Conservation (phyloP, 1,140 invertebrate species). For the Drosophila jambulina region DNA sequence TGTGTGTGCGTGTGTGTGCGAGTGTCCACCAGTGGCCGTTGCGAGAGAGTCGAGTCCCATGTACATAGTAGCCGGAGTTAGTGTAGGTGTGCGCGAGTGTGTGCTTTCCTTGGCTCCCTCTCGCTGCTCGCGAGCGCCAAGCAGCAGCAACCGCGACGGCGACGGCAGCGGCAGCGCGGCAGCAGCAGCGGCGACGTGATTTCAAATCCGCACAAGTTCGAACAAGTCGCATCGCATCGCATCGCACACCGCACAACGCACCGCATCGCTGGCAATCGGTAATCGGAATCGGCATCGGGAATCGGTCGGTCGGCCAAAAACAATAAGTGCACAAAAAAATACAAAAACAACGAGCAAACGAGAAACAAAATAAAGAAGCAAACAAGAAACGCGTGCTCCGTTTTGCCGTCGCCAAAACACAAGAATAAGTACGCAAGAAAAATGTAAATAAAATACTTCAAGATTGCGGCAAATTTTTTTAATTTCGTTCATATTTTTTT, state of each 20-base stretch:
- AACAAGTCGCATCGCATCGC: constrained; percentile 69
- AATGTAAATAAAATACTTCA: not conserved
- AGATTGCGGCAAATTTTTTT: constrained; percentile 11
- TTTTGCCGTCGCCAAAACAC: constrained; percentile 75
- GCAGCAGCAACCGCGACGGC: constrained; percentile 26
- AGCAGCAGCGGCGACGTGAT: constrained; percentile 69
- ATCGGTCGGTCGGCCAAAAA: constrained; percentile 27
- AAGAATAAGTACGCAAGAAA: constrained; percentile 25
- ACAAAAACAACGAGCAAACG: not conserved
- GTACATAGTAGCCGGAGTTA: constrained; percentile 18
- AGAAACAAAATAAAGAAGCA: constrained; percentile 28
- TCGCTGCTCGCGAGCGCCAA: constrained; percentile 39
- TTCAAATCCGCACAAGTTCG: constrained; percentile 66
- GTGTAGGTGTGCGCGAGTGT: constrained; percentile 30
- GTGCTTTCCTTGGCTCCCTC: constrained; percentile 56
- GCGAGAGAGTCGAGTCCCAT: constrained; percentile 34
- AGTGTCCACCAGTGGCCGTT: constrained; percentile 63
- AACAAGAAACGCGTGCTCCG: constrained; percentile 36
- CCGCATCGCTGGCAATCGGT: constrained; percentile 50
- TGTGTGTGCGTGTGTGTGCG: constrained; percentile 26
- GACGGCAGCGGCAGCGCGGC: constrained; percentile 13
- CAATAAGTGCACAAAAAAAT: constrained; percentile 8
- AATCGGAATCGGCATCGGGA: constrained; percentile 46
- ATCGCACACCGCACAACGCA: constrained; percentile 35
- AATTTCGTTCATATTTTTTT: constrained; percentile 42